phyloP scores from a whole-genome alignment of 2,888 invertebrate genomes.

The Tenthredo mesomela region DNA sequence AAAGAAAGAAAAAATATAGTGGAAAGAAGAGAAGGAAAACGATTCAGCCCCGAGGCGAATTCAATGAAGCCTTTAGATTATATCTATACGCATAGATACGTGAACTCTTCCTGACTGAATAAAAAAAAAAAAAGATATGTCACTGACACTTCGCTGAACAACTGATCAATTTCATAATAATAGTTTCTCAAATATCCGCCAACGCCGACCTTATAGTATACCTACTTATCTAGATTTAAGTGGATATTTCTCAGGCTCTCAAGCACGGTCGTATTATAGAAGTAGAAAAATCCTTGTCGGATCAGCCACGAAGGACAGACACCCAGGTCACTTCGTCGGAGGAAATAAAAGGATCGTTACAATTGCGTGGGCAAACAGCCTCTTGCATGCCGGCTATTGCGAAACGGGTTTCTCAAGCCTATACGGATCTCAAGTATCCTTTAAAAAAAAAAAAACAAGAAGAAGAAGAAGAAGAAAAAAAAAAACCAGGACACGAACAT shows the following conservation, averaged over 20 bases:
- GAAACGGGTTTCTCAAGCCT: constrained; percentile 7
- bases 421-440: background rate
- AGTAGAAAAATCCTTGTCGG: constrained; percentile 28
- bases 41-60: background rate
- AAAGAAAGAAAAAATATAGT: background rate
- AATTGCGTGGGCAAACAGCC: constrained; percentile 42
- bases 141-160: background rate
- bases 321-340: background rate
- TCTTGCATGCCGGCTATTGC: background rate
- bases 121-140: background rate
- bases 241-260: background rate
- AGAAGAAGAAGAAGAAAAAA: background rate
- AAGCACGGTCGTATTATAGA: background rate
- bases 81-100: background rate
- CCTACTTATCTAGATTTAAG: background rate
- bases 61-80: background rate
- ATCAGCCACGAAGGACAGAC: constrained; percentile 4
- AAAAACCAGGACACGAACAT: background rate
- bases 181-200: background rate
- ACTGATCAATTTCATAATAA: background rate
- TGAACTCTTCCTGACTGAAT: background rate
- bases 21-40: background rate
- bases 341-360: constrained; percentile 2
- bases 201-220: background rate
- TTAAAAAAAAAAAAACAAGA: background rate